phyloP scores from a whole-genome alignment of 2,888 invertebrate genomes.

The Ectobius pallidus region DNA sequence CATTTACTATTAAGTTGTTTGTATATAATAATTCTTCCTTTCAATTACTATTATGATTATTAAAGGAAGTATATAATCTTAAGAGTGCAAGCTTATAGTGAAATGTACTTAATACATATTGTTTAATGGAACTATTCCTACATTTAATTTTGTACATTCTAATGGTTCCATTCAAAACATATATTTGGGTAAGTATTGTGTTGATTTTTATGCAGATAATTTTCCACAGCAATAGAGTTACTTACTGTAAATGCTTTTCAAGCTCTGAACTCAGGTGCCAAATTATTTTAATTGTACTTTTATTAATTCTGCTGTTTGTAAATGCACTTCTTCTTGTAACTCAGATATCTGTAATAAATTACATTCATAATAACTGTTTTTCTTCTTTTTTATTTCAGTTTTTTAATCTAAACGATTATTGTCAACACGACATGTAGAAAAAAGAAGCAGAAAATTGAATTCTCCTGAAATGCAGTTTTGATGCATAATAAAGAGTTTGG shows the following conservation, averaged over 20 bases:
- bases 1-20: not conserved
- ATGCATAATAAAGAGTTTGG: no score
- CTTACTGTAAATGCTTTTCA: not conserved
- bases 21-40: not conserved
- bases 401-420: no score
- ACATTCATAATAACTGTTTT: not conserved
- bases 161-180: not conserved
- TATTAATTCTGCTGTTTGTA: not conserved
- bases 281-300: constrained; percentile 4
- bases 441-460: no score
- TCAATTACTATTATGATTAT: not conserved
- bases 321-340: not conserved
- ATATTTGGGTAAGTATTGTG: not conserved
- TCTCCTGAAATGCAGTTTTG: no score
- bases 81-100: not conserved
- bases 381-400: no score
- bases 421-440: no score
- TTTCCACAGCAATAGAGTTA: not conserved
- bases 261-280: constrained; percentile 17
- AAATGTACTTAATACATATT: not conserved
- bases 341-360: constrained; percentile 6
- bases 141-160: not conserved
- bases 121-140: not conserved
- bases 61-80: not conserved
- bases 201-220: not conserved